Base-by-base conservation (phyloP, 2,888 invertebrate genomes). In the Keiferia lycopersicella region DNA sequence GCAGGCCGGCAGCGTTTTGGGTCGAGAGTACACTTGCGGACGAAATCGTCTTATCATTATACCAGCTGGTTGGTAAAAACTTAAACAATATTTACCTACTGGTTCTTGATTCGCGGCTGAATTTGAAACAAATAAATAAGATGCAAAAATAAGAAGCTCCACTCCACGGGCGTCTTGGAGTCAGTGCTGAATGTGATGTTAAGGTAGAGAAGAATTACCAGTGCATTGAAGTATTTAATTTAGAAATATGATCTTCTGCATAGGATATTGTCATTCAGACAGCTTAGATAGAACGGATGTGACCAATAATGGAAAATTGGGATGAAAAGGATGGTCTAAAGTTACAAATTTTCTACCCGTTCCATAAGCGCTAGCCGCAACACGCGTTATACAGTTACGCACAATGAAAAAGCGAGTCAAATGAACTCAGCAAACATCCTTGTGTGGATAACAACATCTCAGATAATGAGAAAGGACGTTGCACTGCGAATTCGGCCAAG, bases 401-500 rank as follows among this genome's bases (percentile, higher is more conserved):
- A 50, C 50, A 50, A 50, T 50, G 50, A 50, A 50, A 50, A 50
- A 18, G 38, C 38, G 53, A 38, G 50, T 51, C 12, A 20, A 41
- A 41, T n/a, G 30, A 26, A 58, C 58, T 62, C 39, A 39, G 63
- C 39, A 66, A 65, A 66, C 65, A 64, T 63, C 61, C 64, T 63
- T 41, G 51, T 38, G 53, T 53, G 62, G 45, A 41, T 53, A 53
- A 64, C 53, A 64, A 34, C 64, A 38, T 38, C 45, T 48, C 22
- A 64, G 56, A 50, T 39, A 60, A 45, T 61, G 67, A 68, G 67
- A 71, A 72, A 80, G 80, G 82, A 80, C 85, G 73, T 82, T 86
- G 84, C 79, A 82, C 84, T 78, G 78, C 72, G 71, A 81, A 77
- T 84, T 84, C 83, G 87, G 87, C 84, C 78, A 87, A 71, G 76